Percentiles rank a stretch among this genome's conserved stretches.
Conservation (phyloP, 2,888 invertebrate species). For the Busseola fusca region DNA sequence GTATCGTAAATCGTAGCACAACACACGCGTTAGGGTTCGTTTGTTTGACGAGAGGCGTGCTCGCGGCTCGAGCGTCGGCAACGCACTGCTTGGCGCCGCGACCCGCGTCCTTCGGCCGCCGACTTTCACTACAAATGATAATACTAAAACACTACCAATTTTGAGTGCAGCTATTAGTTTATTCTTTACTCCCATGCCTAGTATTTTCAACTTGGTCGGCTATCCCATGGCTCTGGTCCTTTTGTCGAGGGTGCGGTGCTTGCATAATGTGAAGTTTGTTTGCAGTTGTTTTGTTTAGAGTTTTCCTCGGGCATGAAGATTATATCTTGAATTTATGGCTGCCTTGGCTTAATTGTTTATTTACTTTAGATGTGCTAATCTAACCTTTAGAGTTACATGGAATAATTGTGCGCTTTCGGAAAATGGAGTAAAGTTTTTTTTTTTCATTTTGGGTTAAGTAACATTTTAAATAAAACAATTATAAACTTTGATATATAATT, state of each 20-base stretch:
- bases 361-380: slow-evolving; percentile 38
- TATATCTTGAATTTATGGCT: slow-evolving; percentile 64
- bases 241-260: slow-evolving; percentile 64
- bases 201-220: slow-evolving; percentile 34
- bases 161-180: slow-evolving; percentile 37
- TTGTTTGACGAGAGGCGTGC: slow-evolving; percentile 55
- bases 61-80: slow-evolving; percentile 66
- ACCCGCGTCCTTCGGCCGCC: slow-evolving; percentile 82
- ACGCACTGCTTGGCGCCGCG: slow-evolving; percentile 71
- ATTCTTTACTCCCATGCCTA: slow-evolving; percentile 11
- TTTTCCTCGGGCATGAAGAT: slow-evolving; percentile 66
- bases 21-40: slow-evolving; percentile 62
- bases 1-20: slow-evolving; percentile 63
- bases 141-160: slow-evolving; percentile 68
- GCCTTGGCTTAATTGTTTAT: slow-evolving; percentile 64
- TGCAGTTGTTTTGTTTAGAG: slow-evolving; percentile 64
- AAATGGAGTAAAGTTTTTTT: background rate
- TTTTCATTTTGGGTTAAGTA: background rate
- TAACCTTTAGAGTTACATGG: slow-evolving; percentile 21
- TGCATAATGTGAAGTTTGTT: slow-evolving; percentile 65
- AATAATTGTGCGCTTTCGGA: background rate
- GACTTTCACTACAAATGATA: slow-evolving; percentile 84
- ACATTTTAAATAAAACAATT: too few species aligned
- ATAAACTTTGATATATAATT: too few species aligned
- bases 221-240: slow-evolving; percentile 56